These are phyloP conservation scores for Penaeus indicus DNA, from an alignment of 1,140 invertebrate genomes.

Conservation along the genomic window DNA sequence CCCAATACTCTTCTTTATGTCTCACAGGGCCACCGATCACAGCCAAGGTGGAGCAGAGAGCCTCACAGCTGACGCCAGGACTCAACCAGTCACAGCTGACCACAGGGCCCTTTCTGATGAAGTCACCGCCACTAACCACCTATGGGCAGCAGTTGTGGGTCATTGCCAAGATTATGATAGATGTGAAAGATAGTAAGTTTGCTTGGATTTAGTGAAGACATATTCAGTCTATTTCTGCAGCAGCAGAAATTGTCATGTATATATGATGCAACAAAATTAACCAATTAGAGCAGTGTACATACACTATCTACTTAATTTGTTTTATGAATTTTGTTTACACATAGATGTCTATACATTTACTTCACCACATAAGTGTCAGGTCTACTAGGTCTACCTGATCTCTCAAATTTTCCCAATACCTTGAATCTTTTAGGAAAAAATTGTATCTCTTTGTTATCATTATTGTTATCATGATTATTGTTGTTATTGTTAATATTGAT, in stretches of 20 bases:
- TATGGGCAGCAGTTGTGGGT: conserved; percentile 96
- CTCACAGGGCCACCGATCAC: conserved; percentile 89
- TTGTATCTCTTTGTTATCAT: too few species aligned
- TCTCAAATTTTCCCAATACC: too few species aligned
- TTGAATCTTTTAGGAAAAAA: too few species aligned
- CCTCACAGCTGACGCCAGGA: conserved; percentile 70
- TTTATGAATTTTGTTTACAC: too few species aligned
- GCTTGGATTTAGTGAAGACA: background rate
- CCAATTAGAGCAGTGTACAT: too few species aligned
- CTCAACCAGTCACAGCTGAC: conserved; percentile 79
- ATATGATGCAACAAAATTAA: too few species aligned
- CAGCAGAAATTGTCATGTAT: background rate
- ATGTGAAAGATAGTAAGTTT: conserved; percentile 83
- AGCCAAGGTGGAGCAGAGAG: conserved; percentile 79
- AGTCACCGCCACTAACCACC: conserved; percentile 85
- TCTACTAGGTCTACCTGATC: too few species aligned
- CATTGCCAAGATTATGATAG: conserved; percentile 85
- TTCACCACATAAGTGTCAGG: too few species aligned
- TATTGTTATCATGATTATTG: too few species aligned
- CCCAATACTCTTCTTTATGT: conserved; percentile 23
- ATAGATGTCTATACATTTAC: too few species aligned
- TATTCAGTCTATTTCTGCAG: background rate
- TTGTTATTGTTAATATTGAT: too few species aligned
- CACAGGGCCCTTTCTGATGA: conserved; percentile 88
- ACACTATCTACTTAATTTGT: too few species aligned